Conservation (phyloP, 2,113 vertebrate genomes). For the Crocuta crocuta region DNA sequence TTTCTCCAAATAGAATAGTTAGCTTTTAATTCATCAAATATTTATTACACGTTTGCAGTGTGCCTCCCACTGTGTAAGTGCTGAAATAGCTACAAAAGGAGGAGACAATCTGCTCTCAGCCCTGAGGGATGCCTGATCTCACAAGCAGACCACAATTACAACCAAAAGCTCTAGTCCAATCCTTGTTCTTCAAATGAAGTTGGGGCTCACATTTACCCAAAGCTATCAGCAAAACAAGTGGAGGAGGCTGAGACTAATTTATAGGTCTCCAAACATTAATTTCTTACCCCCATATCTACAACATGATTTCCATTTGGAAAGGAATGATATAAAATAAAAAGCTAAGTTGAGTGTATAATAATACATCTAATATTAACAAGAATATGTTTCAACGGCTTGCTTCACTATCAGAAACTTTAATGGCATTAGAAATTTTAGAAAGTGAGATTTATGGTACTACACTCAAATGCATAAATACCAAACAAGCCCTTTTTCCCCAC, state of each 20-base stretch:
- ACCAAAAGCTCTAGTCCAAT: background rate
- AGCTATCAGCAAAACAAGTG: background rate
- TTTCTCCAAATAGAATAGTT: background rate
- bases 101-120: background rate
- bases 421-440: background rate
- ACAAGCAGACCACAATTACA: background rate
- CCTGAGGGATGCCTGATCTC: rapidly evolving
- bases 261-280: background rate
- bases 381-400: background rate
- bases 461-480: background rate
- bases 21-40: background rate
- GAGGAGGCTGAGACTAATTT: background rate
- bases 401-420: conserved; percentile 23
- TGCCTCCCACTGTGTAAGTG: background rate
- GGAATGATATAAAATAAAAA: background rate
- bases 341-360: background rate
- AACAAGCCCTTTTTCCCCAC: background rate
- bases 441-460: background rate
- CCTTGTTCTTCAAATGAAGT: background rate
- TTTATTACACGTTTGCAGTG: background rate
- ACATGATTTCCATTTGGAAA: background rate
- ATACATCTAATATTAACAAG: background rate
- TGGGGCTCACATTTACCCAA: background rate
- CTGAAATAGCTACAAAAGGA: background rate
- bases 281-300: background rate